A percentile compares a stretch with the other conserved stretches of the same genome.
Conservation (phyloP, 2,888 invertebrate genomes). For the Lutraria lutraria region DNA sequence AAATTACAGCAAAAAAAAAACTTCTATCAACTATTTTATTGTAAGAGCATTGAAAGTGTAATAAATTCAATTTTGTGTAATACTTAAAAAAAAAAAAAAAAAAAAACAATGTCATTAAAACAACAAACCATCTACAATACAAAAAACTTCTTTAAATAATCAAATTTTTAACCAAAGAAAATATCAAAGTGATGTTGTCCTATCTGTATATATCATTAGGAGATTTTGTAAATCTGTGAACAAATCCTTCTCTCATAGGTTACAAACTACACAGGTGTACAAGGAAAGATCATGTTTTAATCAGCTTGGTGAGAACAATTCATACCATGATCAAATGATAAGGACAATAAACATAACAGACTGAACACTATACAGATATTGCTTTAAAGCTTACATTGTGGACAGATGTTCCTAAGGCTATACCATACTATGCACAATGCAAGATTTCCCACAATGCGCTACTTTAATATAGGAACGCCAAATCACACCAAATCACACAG, state of each 20-base stretch:
- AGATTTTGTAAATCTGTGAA: conserved; percentile 14
- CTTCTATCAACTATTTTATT: too few relatives aligned
- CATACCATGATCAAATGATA: conserved; percentile 14
- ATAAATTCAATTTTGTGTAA: too few relatives aligned
- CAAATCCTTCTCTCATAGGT: not conserved
- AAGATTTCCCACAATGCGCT: not conserved
- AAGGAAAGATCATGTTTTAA: not conserved
- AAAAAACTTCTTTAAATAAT: too few relatives aligned
- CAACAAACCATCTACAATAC: too few relatives aligned
- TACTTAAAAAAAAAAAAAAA: too few relatives aligned
- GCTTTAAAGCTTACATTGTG: not conserved
- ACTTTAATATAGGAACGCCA: not conserved
- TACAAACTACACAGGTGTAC: not conserved
- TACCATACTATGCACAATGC: conserved; percentile 21
- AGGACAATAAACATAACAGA: conserved; percentile 24
- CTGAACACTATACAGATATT: conserved; percentile 20
- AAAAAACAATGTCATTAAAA: too few relatives aligned
- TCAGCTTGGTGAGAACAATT: not conserved
- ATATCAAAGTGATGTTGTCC: not conserved
- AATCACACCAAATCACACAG: not conserved
- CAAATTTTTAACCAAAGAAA: too few relatives aligned
- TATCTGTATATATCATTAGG: not conserved
- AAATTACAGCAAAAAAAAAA: too few relatives aligned
- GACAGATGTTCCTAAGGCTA: conserved; percentile 12
- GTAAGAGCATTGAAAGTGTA: too few relatives aligned